Base-by-base conservation (phyloP, 2,113 vertebrate genomes). In the Octodon degus region DNA sequence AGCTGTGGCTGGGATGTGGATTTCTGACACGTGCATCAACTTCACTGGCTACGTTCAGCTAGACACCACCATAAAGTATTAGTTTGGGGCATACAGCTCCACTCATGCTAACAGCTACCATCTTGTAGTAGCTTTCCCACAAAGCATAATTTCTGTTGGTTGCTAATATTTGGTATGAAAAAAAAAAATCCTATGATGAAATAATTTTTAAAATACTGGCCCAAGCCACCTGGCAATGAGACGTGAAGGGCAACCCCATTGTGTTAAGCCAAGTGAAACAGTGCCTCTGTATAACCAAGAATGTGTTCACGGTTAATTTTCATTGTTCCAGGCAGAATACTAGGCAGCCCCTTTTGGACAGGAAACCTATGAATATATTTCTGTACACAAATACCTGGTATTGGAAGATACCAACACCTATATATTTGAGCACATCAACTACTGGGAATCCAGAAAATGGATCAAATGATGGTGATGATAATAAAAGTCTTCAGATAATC, bases 371-470 rank as follows among this genome's bases (percentile, higher is more conserved):
- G 34, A 67, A 53, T 62, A 40, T 50, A 10, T 62, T 13, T 62
- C 30, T 63, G 32, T 63, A n/a, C 27, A 70, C 25, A 70, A 25
- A 34, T 68, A 11, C 58, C 70, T 58, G 68, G 20, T 13, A 20
- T 43, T 58, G 1, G 30, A 17, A 25, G n/a, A 12, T n/a, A 32
- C 60, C 24, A 16, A 43, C 17, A 16, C 12, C 40, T 47, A 1
- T 3, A 0, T 3, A 40, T 25, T 1, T 0, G 2, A 82, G 60
- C 11, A 58, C 43, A 2, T 4, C 0, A 6, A 2, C 90, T 60
- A 32, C 0, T 5, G 10, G 53, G 55, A 86, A 58, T 0, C 16
- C 14, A 5, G n/a, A 8, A 55, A 70, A 68, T 58, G 30, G 62
- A 76, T 25, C n/a, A 0, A 20, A 63, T 62, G 63, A 74, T 16